Evolutionary conservation across 1,140 invertebrate species (phyloP), one percentile per base, ranked within the genome.

Genomic region (Geopemphigus sp.): DNA sequence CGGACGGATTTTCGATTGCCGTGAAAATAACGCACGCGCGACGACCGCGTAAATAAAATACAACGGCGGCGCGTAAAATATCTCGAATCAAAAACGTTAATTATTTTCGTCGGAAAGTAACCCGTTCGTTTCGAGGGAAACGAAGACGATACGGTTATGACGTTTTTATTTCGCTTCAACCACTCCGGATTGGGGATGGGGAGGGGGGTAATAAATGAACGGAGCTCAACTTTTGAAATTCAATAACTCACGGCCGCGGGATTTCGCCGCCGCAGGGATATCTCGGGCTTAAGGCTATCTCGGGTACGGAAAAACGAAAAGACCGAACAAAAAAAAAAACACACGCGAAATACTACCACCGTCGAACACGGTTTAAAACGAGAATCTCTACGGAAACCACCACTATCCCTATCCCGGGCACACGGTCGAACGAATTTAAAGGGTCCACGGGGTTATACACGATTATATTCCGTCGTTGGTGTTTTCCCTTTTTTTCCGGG

Each of bases 391-490:
- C 11, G 57, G 12, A 74, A 5, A 53, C 1, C 5, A 29, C 47
- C 24, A 50, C 70, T 54, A 54, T 73, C 54, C 32, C 8, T 39
- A 39, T 39, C 3, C 8, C 50, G 29, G 45, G 57, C 53, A 39
- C 72, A 74, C 72, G 72, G 72, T 74, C 32, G n/a, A 57, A 22
- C 53, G 53, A 74, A 56, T 74, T 39, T 39, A 74, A 74, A 57
- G 54, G 72, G 54, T 45, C 54, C 26, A 32, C 26, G 17, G 39
- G 39, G 64, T 24, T 59, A 24, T 59, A 45, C n/a, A n/a, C 32
- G 53, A 59, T 74, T 74, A 29, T 39, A 39, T 39, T 39, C 8
- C 3, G 3, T 74, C 59, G 39, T 74, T 59, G n/a, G n/a, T 57
- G 39, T 39, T 74, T 57, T 39, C 8, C 8, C 8, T 39, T 39